A percentile compares a stretch with the other conserved stretches of the same genome.
These are phyloP conservation scores for Haliclona indistincta DNA, from an alignment of 37 sponge, comb jelly and placozoan genomes.

Conservation along the genomic window DNA sequence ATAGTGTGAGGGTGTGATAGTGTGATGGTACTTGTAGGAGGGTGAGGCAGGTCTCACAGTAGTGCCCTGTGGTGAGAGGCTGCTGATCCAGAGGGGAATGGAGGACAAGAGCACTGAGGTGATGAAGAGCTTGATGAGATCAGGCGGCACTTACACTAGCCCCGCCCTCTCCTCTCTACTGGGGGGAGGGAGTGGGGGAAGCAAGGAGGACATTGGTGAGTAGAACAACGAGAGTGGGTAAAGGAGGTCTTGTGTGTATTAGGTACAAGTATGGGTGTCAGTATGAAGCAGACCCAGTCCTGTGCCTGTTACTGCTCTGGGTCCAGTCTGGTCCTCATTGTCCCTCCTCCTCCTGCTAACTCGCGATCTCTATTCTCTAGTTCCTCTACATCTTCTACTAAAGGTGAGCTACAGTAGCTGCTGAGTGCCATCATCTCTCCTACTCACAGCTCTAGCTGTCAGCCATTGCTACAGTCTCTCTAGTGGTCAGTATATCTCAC, in stretches of 20 bases:
- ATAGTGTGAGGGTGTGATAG: neutral
- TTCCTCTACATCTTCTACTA: conserved; percentile 3
- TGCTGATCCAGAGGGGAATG: conserved; percentile 22
- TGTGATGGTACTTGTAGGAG: neutral
- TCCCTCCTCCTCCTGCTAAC: conserved; percentile 24
- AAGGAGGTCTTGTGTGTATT: neutral
- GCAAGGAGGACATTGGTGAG: conserved; percentile 60
- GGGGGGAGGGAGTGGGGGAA: conserved; percentile 25
- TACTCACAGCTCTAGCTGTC: conserved; percentile 31
- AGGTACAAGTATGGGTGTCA: conserved; percentile 63
- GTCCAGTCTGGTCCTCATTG: conserved; percentile 65
- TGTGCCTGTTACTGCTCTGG: conserved; percentile 71
- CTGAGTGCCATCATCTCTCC: neutral
- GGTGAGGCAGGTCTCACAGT: neutral
- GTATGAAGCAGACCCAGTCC: conserved; percentile 47
- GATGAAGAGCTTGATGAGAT: conserved; percentile 45
- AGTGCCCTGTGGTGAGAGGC: conserved; percentile 5
- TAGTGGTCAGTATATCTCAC: conserved; percentile 33
- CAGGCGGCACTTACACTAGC: conserved; percentile 33
- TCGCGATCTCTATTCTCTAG: conserved; percentile 46
- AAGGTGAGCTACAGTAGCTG: conserved; percentile 1
- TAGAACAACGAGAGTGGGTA: neutral
- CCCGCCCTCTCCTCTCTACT: conserved; percentile 29
- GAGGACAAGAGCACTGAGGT: conserved; percentile 62
- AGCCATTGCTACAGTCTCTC: conserved; percentile 50